Conservation (phyloP, 2,888 invertebrate genomes). For the Chydorus sphaericus region DNA sequence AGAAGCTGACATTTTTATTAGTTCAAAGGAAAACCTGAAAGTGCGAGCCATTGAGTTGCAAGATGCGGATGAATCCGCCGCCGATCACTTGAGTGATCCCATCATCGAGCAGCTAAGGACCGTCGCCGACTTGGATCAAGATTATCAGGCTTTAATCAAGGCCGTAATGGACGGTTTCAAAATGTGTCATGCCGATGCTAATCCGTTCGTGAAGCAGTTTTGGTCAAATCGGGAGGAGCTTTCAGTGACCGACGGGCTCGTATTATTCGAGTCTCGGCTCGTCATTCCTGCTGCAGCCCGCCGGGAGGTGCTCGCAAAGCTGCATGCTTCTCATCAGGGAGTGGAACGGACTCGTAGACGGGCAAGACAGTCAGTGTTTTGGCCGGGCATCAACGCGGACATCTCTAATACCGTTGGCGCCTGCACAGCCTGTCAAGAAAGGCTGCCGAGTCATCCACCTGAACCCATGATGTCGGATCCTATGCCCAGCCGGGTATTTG, state of each 20-base stretch:
- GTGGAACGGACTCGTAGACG: no score
- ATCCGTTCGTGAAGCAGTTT: neutral
- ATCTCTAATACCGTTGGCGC: neutral
- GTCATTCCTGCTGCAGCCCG: neutral
- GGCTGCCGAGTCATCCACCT: neutral
- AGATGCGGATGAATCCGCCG: no score
- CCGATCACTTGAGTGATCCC: no score
- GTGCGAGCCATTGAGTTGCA: no score
- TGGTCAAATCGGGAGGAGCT: neutral
- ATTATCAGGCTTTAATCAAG: neutral
- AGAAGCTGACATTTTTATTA: no score
- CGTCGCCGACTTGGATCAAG: neutral
- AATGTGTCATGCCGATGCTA: no score
- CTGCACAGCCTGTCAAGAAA: slow-evolving; percentile 3
- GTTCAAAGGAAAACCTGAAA: no score
- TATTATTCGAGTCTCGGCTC: neutral
- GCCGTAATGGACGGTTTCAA: neutral
- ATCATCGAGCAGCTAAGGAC: neutral
- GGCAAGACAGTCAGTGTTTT: neutral
- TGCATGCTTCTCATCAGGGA: neutral
- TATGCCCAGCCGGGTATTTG: neutral
- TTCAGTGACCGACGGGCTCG: neutral
- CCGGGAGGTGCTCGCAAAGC: neutral
- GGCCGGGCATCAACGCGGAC: neutral
- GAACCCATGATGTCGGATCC: neutral